Base-by-base conservation (phyloP, 2,888 invertebrate species). In the Noctua fimbriata region DNA sequence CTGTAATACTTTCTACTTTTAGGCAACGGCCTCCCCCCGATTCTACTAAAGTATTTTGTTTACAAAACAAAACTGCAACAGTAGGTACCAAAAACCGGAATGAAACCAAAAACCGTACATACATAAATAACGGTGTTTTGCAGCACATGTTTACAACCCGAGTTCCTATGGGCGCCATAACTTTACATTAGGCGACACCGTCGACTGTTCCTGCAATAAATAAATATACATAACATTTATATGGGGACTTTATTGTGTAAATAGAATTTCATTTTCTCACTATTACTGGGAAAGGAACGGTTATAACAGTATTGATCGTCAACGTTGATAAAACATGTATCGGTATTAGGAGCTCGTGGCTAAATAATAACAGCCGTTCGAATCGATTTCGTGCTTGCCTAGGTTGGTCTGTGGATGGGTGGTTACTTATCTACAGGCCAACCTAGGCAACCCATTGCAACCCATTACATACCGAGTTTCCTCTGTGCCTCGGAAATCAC, bases 141-240 rank as follows among this genome's bases (percentile, higher is more conserved):
- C 78, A 83, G 82, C 89, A 88, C 86, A 80, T 90, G 88, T 87
- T 88, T 84, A 84, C 85, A 86, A 77, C 81, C 73, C 79, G 86
- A 90, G 88, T 88, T 89, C 91, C 89, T 86, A 90, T 87, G 90
- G 90, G 92, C 49, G 84, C 88, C 82, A 90, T 92, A 92, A 92
- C 88, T 92, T 90, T 83, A 89, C 85, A 92, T 91, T 92, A 90
- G 78, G 71, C 81, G 81, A 86, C 83, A 82, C 58, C 78, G 81
- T 75, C 70, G 82, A 81, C 84, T 85, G 80, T 79, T 86, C 36
- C 74, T 44, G 70, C 82, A 71, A 83, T 89, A 88, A 84, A 86
- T 83, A 82, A 81, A 86, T 79, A 82, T 76, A 84, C 85, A 82
- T 81, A 88, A 83, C 79, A 83, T 83, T 84, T 84, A 75, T 83